Evolutionary conservation across 1,140 invertebrate species (phyloP).

Genomic region (Bilobella aurantiaca): DNA sequence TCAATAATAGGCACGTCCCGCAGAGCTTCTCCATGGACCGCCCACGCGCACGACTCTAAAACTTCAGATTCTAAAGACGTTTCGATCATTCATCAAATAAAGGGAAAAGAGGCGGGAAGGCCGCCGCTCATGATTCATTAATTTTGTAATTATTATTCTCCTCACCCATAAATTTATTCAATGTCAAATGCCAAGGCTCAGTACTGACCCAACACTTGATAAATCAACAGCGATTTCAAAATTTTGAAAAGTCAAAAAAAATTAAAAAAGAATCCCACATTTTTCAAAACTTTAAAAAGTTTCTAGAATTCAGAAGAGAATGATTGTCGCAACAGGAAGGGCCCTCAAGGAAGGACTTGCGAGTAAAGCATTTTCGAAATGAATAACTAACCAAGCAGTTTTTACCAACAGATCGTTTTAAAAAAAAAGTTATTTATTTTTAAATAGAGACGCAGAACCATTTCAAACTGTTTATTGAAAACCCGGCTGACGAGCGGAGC

Average conservation of each 20-base stretch:
- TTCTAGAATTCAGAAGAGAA: too few species aligned
- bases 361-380: slow-evolving; percentile 9
- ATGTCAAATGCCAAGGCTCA: background rate
- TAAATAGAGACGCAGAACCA: slow-evolving; percentile 14
- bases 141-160: too few species aligned
- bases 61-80: too few species aligned
- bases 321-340: slow-evolving; percentile 24
- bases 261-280: background rate
- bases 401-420: background rate
- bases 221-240: background rate
- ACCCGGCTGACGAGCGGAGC: slow-evolving; percentile 18
- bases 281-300: background rate
- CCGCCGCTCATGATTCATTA: too few species aligned
- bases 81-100: too few species aligned
- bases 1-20: too few species aligned
- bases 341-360: slow-evolving; percentile 16
- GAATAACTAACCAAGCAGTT: slow-evolving; percentile 3
- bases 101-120: too few species aligned
- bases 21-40: too few species aligned
- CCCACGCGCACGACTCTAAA: too few species aligned
- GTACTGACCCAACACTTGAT: too few species aligned
- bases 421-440: background rate
- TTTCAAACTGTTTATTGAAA: slow-evolving; percentile 26
- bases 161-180: background rate
- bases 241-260: background rate